Conservation (phyloP, 2,113 vertebrate genomes). For the Bubo blakistoni region DNA sequence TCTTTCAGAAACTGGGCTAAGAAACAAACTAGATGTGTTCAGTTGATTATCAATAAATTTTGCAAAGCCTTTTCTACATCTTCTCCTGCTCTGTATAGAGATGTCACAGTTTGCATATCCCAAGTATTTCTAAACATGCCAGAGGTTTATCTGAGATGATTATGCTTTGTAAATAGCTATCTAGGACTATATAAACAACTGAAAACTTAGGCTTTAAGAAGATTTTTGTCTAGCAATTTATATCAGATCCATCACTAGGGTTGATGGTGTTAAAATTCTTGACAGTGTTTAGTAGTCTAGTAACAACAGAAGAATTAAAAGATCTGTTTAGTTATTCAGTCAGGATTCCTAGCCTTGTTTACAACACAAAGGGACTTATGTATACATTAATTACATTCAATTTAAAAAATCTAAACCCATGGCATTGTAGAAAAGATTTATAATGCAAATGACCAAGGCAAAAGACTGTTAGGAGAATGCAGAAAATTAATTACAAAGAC, state of each 20-base stretch:
- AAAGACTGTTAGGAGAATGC: constrained; percentile 22
- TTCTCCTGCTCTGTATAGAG: background rate
- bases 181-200: background rate
- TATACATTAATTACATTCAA: constrained; percentile 62
- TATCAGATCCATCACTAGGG: constrained; percentile 15
- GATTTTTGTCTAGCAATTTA: background rate
- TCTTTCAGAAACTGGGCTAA: background rate
- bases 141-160: background rate
- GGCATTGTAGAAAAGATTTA: constrained; percentile 42
- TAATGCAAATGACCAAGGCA: constrained; percentile 48
- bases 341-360: constrained; percentile 23
- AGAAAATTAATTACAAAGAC: constrained; percentile 68
- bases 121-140: constrained; percentile 11
- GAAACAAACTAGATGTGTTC: background rate
- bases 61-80: background rate
- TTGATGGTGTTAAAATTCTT: constrained; percentile 23
- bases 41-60: background rate
- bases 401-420: constrained; percentile 57
- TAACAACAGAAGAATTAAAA: constrained; percentile 48
- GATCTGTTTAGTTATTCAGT: constrained; percentile 13
- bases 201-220: background rate
- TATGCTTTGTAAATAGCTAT: background rate
- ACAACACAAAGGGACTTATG: constrained; percentile 56
- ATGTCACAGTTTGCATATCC: background rate
- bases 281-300: constrained; percentile 22